Evolutionary conservation across 1,140 invertebrate species (phyloP).

Genomic region (Globodera rostochiensis): DNA sequence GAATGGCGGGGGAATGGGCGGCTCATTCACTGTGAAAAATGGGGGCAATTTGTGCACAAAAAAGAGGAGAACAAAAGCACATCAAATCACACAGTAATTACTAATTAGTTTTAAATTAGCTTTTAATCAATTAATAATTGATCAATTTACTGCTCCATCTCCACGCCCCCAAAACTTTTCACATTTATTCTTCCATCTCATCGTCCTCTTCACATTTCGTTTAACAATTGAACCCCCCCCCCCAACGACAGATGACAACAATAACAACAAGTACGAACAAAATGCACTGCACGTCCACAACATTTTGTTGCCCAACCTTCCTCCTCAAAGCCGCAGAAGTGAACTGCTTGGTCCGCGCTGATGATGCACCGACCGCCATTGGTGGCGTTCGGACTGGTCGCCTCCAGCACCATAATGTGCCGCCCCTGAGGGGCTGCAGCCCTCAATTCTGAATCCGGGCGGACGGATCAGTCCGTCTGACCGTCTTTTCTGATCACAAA

Average conservation of each 20-base stretch:
- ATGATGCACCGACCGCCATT: slow-evolving; percentile 57
- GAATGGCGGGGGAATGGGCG: slow-evolving; percentile 62
- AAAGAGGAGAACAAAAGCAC: neutral
- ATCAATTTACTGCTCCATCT: no score
- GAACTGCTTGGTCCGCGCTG: slow-evolving; percentile 63
- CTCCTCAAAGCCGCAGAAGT: slow-evolving; percentile 63
- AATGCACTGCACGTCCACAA: slow-evolving; percentile 9
- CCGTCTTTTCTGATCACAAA: no score
- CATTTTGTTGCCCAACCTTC: slow-evolving; percentile 50
- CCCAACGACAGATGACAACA: neutral
- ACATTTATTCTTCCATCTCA: no score
- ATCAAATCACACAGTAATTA: no score
- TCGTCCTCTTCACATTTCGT: no score
- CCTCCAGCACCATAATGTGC: slow-evolving; percentile 28
- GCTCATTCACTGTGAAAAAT: slow-evolving; percentile 56
- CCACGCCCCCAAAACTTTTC: no score
- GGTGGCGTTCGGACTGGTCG: slow-evolving; percentile 36
- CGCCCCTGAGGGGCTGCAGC: slow-evolving; percentile 1
- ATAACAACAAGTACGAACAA: slow-evolving; percentile 11
- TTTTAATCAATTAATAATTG: neutral
- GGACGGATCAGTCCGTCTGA: neutral
- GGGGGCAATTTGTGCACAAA: slow-evolving; percentile 7
- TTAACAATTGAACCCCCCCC: neutral
- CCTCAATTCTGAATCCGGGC: neutral
- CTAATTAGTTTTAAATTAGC: neutral